Percentiles rank a stretch among this genome's conserved stretches.
phyloP scores from a whole-genome alignment of 2,888 invertebrate genomes.

The Nomada fucata region DNA sequence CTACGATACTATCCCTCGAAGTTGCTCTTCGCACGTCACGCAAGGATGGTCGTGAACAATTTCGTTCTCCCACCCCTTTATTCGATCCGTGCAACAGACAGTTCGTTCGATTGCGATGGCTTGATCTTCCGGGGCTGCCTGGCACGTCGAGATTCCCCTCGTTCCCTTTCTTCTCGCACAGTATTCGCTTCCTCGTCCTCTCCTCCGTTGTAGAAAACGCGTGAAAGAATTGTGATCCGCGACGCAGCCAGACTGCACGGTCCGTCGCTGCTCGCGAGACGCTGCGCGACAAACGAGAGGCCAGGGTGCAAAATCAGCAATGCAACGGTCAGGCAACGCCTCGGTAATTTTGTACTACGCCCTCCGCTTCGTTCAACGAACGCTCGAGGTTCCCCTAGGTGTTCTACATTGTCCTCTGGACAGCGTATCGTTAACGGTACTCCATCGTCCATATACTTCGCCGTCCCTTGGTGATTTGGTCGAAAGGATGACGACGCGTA shows the following conservation, averaged over 20 bases:
- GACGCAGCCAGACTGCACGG: not conserved
- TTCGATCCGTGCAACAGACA: not conserved
- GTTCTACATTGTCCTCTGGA: not conserved
- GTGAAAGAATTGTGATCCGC: conserved; percentile 35
- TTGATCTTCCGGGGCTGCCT: conserved; percentile 12
- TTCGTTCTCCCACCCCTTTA: not conserved
- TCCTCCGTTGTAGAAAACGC: conserved; percentile 30
- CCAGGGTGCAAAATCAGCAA: not conserved
- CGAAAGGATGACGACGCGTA: conserved; percentile 12
- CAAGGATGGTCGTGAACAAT: not conserved
- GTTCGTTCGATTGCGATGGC: no score
- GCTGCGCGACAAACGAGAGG: conserved; percentile 2
- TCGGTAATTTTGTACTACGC: conserved; percentile 50
- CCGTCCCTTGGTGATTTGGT: conserved; percentile 19
- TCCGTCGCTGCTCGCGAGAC: not conserved
- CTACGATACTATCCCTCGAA: conserved; percentile 1
- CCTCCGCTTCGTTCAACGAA: not conserved
- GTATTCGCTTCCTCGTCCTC: not conserved
- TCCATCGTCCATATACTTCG: not conserved
- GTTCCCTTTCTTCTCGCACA: not conserved
- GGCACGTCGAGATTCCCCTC: not conserved
- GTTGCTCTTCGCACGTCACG: not conserved
- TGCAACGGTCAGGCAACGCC: not conserved
- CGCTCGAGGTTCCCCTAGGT: conserved; percentile 23
- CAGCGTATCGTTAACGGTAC: not conserved